phyloP scores from a whole-genome alignment of 2,113 vertebrate species.

The Zosterops japonicus region DNA sequence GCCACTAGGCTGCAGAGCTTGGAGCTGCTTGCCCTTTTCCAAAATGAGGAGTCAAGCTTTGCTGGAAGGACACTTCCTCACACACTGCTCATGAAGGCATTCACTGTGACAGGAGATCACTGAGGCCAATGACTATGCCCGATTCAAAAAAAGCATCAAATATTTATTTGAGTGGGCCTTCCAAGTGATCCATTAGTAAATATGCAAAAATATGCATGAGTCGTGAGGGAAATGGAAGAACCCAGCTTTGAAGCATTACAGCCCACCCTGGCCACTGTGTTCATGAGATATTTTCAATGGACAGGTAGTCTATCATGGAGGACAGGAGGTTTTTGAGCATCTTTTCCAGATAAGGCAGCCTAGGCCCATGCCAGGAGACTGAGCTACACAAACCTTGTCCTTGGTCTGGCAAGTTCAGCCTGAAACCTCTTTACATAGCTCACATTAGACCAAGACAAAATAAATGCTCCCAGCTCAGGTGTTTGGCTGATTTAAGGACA shows the following conservation, averaged over 20 bases:
- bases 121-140: background rate
- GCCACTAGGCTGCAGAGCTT: background rate
- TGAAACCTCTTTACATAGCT: background rate
- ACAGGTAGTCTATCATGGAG: background rate
- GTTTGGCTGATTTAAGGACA: background rate
- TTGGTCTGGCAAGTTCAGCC: background rate
- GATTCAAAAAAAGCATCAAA: background rate
- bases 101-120: background rate
- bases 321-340: background rate
- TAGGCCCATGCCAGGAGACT: background rate
- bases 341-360: background rate
- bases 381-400: background rate
- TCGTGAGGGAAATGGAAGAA: background rate
- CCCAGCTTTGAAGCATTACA: background rate
- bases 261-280: background rate
- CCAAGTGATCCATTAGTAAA: background rate
- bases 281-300: background rate
- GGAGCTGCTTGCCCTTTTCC: background rate
- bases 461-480: background rate
- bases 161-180: background rate
- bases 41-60: background rate
- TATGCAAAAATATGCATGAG: background rate
- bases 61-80: background rate
- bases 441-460: background rate
- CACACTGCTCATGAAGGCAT: background rate